phyloP scores from a whole-genome alignment of 1,140 invertebrate species.

The Ips nitidus region DNA sequence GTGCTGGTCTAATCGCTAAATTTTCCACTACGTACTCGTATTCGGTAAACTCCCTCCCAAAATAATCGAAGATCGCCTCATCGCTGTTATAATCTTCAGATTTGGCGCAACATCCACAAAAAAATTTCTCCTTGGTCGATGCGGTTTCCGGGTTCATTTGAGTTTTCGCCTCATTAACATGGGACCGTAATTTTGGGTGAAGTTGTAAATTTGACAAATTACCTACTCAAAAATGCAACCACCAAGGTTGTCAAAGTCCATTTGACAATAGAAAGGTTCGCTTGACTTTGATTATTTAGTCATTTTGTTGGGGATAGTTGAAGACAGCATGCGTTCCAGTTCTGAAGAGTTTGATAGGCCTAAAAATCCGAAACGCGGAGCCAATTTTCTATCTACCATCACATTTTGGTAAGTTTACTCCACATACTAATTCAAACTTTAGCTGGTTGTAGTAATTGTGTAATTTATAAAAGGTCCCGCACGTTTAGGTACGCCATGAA shows the following conservation, averaged over 20 bases:
- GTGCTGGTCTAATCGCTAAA: slow-evolving; percentile 32
- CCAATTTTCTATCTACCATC: slow-evolving; percentile 55
- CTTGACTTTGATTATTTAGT: no score
- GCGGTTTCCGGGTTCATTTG: not conserved
- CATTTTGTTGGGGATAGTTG: not conserved
- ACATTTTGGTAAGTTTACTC: slow-evolving; percentile 55
- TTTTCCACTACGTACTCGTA: slow-evolving; percentile 39
- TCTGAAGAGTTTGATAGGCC: slow-evolving; percentile 37
- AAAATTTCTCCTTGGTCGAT: not conserved
- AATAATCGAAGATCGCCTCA: slow-evolving; percentile 29
- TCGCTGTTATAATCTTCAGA: slow-evolving; percentile 17
- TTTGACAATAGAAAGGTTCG: not conserved
- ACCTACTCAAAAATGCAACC: not conserved
- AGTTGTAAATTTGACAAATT: not conserved
- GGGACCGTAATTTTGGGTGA: slow-evolving; percentile 9
- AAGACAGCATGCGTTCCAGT: slow-evolving; percentile 7
- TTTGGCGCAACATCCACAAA: slow-evolving; percentile 24
- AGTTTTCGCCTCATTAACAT: slow-evolving; percentile 15
- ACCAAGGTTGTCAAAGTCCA: not conserved
- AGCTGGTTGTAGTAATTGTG: not conserved
- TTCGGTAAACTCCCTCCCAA: slow-evolving; percentile 36
- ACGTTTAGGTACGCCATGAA: slow-evolving; percentile 50
- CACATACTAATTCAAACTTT: no score
- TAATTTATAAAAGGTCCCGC: slow-evolving; percentile 14
- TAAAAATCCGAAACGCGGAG: slow-evolving; percentile 53